A percentile compares a stretch with the other conserved stretches of the same genome.
Evolutionary conservation across 2,888 invertebrate genomes (phyloP).

Genomic region (Dysmachus trigonus): DNA sequence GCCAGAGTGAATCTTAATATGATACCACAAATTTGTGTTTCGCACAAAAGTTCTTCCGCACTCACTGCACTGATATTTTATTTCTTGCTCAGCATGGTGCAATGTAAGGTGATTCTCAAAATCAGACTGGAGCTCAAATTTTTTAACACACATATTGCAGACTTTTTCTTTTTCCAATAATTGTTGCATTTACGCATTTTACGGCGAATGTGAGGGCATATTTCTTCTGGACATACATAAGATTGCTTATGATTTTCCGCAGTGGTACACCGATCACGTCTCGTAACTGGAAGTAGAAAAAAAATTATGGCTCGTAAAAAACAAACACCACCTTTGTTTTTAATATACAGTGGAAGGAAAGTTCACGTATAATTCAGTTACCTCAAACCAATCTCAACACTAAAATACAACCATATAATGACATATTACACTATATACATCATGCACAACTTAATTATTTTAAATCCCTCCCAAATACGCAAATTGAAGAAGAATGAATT

Average conservation of each 20-base stretch:
- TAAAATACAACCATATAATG: too few relatives aligned
- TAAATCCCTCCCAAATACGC: too few relatives aligned
- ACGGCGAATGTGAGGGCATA: too few relatives aligned
- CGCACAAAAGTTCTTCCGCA: slow-evolving; percentile 43
- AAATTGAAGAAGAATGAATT: too few relatives aligned
- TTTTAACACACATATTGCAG: slow-evolving; percentile 39
- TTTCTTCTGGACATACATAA: slow-evolving; percentile 25
- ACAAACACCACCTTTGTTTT: too few relatives aligned
- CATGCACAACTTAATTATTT: too few relatives aligned
- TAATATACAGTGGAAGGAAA: too few relatives aligned
- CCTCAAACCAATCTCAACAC: too few relatives aligned
- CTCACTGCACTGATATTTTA: slow-evolving; percentile 40
- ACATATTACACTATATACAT: too few relatives aligned
- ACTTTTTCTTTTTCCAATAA: slow-evolving; percentile 29
- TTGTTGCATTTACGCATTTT: slow-evolving; percentile 41
- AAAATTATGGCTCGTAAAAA: too few relatives aligned
- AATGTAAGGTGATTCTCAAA: slow-evolving; percentile 39
- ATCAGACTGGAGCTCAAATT: slow-evolving; percentile 21
- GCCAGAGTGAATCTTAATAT: slow-evolving; percentile 41
- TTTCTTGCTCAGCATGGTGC: slow-evolving; percentile 17
- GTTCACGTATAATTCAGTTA: too few relatives aligned
- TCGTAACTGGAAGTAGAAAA: not conserved
- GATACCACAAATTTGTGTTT: slow-evolving; percentile 38
- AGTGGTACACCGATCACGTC: not conserved
- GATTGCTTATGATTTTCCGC: slow-evolving; percentile 32